A percentile compares a stretch with the other conserved stretches of the same genome.
Conservation (phyloP, 2,113 vertebrate species). For the Pholis gunnellus region DNA sequence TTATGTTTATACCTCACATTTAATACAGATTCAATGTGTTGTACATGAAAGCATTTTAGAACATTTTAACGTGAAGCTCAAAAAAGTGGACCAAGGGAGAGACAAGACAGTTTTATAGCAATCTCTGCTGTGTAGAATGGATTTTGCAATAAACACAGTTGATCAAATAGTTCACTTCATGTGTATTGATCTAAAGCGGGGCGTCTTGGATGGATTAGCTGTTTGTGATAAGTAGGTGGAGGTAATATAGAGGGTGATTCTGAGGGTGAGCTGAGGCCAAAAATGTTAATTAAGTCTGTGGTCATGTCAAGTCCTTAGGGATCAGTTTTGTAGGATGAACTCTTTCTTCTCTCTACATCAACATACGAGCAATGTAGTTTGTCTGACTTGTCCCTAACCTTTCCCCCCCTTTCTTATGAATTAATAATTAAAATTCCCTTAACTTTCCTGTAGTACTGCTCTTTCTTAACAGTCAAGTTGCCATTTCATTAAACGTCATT, state of each 20-base stretch:
- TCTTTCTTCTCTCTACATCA: neutral
- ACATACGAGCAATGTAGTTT: neutral
- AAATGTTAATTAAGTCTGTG: neutral
- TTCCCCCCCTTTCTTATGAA: too few species aligned
- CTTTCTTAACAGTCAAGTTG: neutral
- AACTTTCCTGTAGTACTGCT: neutral
- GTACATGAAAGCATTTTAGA: neutral
- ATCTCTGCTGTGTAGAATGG: neutral
- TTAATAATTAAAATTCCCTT: slow-evolving; percentile 12
- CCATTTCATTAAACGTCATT: slow-evolving; percentile 30
- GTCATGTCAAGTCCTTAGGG: neutral
- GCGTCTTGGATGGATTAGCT: neutral
- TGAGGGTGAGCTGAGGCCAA: neutral
- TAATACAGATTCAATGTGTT: neutral
- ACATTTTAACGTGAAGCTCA: neutral
- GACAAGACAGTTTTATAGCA: neutral
- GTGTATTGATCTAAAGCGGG: neutral
- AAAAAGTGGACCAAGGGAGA: neutral
- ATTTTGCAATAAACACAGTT: slow-evolving; percentile 4
- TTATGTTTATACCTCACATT: slow-evolving; percentile 9
- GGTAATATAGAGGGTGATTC: neutral
- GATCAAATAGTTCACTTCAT: neutral
- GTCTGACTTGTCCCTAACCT: neutral
- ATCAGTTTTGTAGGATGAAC: neutral
- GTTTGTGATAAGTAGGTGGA: neutral